Evolutionary conservation across 1,140 invertebrate species (phyloP).

Genomic region (Cecropterus lyciades): DNA sequence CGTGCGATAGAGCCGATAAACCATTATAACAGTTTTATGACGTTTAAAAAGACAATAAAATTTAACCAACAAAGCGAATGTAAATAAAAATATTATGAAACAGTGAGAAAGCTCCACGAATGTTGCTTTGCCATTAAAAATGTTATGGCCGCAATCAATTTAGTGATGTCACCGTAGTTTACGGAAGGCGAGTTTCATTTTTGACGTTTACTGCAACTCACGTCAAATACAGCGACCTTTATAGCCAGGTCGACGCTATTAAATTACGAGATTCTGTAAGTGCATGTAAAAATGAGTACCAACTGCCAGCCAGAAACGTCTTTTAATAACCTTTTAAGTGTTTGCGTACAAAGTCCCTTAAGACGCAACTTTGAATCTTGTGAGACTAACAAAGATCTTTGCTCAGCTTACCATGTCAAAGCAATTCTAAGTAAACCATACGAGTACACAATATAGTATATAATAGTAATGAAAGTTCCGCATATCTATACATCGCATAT

Average conservation of each 20-base stretch:
- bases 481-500: too few species aligned
- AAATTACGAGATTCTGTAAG: conserved; percentile 19
- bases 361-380: too few species aligned
- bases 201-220: conserved; percentile 61
- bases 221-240: conserved; percentile 47
- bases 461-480: too few species aligned
- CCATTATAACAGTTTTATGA: conserved; percentile 53
- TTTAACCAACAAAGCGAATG: conserved; percentile 58
- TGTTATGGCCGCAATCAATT: conserved; percentile 71
- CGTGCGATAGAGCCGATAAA: conserved; percentile 38
- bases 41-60: conserved; percentile 63
- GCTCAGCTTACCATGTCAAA: too few species aligned
- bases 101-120: conserved; percentile 56
- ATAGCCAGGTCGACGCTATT: conserved; percentile 29
- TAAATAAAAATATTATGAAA: conserved; percentile 65
- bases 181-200: conserved; percentile 56
- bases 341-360: too few species aligned
- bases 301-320: too few species aligned
- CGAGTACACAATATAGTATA: too few species aligned
- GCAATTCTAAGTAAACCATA: too few species aligned
- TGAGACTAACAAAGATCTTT: too few species aligned
- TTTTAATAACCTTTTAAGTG: too few species aligned
- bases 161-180: conserved; percentile 59
- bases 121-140: conserved; percentile 63
- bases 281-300: not conserved